These are phyloP conservation scores for Cepaea hortensis DNA, from an alignment of 2,888 invertebrate genomes.

Conservation along the genomic window DNA sequence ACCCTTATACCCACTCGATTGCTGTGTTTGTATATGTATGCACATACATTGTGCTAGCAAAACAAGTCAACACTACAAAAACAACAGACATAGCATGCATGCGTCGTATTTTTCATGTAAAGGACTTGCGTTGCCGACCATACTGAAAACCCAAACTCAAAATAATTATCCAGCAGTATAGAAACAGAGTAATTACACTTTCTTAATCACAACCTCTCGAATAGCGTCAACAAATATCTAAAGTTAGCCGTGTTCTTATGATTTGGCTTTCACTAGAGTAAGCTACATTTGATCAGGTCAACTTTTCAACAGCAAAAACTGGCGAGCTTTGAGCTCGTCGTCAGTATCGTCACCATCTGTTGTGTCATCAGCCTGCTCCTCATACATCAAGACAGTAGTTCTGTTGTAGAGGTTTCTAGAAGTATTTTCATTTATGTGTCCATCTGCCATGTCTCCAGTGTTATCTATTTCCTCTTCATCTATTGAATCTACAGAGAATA, in stretches of 20 bases:
- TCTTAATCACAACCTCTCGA: neutral
- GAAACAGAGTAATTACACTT: neutral
- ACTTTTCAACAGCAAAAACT: slow-evolving; percentile 20
- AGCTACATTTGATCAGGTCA: neutral
- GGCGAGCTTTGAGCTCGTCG: slow-evolving; percentile 46
- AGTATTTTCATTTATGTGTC: neutral
- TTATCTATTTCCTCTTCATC: slow-evolving; percentile 10
- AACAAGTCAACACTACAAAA: too few relatives aligned
- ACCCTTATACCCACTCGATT: too few relatives aligned
- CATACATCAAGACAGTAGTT: neutral
- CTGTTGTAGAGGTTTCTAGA: neutral
- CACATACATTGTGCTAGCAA: too few relatives aligned
- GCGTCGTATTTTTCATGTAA: too few relatives aligned
- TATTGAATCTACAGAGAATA: slow-evolving; percentile 23
- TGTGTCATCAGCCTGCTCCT: slow-evolving; percentile 11
- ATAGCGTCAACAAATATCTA: neutral
- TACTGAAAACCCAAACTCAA: too few relatives aligned
- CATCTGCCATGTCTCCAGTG: neutral
- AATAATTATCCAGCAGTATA: too few relatives aligned
- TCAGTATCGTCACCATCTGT: slow-evolving; percentile 48
- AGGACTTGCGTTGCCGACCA: too few relatives aligned
- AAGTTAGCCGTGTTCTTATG: neutral
- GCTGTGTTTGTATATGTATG: too few relatives aligned
- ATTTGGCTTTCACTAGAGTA: neutral
- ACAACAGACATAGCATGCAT: too few relatives aligned